Conservation (phyloP, 2,888 invertebrate genomes). For the Tiphia femorata region DNA sequence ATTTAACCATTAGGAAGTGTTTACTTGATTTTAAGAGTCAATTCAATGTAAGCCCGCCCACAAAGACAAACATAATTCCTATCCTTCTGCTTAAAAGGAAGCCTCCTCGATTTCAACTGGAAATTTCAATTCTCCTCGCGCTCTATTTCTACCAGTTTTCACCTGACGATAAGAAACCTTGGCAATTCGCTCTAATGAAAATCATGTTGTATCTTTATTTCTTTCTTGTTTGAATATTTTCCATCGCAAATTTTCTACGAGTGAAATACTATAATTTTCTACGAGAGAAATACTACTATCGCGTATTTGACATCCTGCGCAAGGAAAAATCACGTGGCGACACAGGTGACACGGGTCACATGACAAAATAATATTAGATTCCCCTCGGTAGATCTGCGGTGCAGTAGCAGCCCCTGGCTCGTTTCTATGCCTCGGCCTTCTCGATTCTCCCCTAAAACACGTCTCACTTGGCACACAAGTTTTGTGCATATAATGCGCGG, state of each 20-base stretch:
- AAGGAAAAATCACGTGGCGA: constrained; percentile 38
- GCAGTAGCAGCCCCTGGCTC: constrained; percentile 9
- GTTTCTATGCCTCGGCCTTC: no score
- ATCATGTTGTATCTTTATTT: no score
- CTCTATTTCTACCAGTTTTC: no score
- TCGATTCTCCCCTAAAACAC: constrained; percentile 47
- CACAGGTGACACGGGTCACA: constrained; percentile 62
- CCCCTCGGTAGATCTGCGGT: constrained; percentile 22
- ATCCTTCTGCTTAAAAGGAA: neutral
- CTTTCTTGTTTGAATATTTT: no score
- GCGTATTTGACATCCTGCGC: constrained; percentile 30
- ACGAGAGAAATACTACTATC: no score
- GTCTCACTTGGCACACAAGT: constrained; percentile 67
- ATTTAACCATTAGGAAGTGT: constrained; percentile 60
- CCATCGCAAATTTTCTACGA: no score
- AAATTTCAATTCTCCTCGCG: no score
- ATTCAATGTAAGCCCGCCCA: constrained; percentile 22
- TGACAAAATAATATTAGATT: constrained; percentile 55
- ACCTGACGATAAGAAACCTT: no score
- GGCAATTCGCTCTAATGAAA: no score
- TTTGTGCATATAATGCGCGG: constrained; percentile 57
- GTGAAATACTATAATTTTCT: neutral
- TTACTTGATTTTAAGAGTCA: constrained; percentile 58
- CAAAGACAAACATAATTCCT: constrained; percentile 4
- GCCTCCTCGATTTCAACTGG: no score